Base-by-base conservation (phyloP, 1,140 invertebrate genomes). In the Rhopalosiphum padi region DNA sequence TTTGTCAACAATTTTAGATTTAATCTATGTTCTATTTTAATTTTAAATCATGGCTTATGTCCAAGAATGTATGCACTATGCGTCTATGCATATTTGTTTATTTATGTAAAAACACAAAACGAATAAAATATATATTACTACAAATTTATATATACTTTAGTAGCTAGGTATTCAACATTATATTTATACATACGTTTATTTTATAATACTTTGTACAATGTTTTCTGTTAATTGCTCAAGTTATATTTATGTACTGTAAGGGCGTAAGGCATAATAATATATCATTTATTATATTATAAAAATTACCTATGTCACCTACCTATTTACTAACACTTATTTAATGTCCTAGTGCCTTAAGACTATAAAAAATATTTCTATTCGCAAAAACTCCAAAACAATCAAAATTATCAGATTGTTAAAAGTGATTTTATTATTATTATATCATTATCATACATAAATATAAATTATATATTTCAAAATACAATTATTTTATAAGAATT, bases 1-100 rank as follows among this genome's bases (percentile, higher is more conserved):
- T n/a, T 83, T 83, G 22, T 37, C 82, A 83, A 41, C 82, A 77
- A 83, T 83, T 83, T 83, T 83, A 83, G 37, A 23, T 83, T 83
- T 83, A 83, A 83, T 83, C 35, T 41, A 41, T 83, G 82, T 83
- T 37, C 82, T 41, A 83, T 83, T 83, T 83, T 83, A 83, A 83
- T 83, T 83, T 83, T 83, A 83, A 83, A 83, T 41, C 8, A 35
- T 83, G 82, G 82, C 82, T 83, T 83, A 41, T 23, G 41, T 83
- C 82, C 82, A 83, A 83, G 37, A 83, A 83, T 83, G n/a, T 83
- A 83, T n/a, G 30, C 60, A n/a, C 30, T n/a, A 77, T 23, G 82
- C 82, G 37, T 83, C 60, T 77, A 77, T 41, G 82, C 82, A 83
- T 83, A 83, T 41, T 83, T 83, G 35, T 83, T 83, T 83, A 41